A percentile compares a stretch with the other conserved stretches of the same genome.
Conservation (phyloP, 2,797 vertebrate species). For the Clamator glandarius region DNA sequence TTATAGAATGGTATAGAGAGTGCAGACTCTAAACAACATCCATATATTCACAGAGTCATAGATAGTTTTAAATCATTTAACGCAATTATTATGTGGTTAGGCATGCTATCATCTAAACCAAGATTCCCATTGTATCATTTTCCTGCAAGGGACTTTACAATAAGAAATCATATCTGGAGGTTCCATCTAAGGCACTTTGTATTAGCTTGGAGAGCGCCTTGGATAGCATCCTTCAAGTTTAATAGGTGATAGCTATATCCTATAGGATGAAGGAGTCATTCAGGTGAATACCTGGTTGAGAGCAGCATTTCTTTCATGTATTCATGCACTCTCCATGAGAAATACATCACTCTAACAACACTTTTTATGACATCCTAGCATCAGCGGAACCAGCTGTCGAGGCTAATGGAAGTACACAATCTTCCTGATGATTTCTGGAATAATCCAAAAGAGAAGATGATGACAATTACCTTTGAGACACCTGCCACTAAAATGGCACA, state of each 20-base stretch:
- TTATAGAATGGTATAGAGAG: not conserved
- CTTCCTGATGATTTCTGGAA: conserved; percentile 72
- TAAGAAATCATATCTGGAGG: not conserved
- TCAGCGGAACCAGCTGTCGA: conserved; percentile 62
- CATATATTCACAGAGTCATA: not conserved
- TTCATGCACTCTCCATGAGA: conserved; percentile 20
- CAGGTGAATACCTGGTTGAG: conserved; percentile 22
- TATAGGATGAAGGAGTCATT: conserved; percentile 22
- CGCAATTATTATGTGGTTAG: not conserved
- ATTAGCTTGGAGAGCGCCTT: conserved; percentile 1
- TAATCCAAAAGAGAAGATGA: conserved; percentile 68
- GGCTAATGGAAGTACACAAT: conserved; percentile 69
- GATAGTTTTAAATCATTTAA: not conserved
- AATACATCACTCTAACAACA: conserved; percentile 44
- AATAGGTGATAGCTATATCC: not conserved
- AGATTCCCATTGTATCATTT: not conserved
- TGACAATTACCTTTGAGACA: conserved; percentile 71
- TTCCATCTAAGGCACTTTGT: not conserved
- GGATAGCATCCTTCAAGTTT: conserved; percentile 18
- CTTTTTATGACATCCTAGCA: conserved; percentile 38
- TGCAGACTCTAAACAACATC: not conserved
- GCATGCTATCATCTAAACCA: not conserved
- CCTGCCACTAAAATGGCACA: conserved; percentile 72
- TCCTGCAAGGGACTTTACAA: not conserved
- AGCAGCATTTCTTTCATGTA: conserved; percentile 3